phyloP scores from a whole-genome alignment of 2,888 invertebrate genomes.

The Cantharis flavilabris region DNA sequence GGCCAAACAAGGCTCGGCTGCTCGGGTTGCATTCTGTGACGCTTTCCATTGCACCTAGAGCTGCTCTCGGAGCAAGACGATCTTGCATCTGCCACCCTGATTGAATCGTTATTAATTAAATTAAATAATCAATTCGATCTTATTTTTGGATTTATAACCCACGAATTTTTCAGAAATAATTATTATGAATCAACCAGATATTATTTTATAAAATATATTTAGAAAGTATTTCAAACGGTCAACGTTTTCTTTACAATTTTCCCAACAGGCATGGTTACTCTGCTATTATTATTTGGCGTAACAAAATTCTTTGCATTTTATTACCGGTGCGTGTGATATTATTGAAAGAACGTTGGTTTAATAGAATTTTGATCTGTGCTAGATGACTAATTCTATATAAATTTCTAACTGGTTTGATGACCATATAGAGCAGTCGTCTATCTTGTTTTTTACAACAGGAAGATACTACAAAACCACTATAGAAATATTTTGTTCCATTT shows the following conservation, averaged over 20 bases:
- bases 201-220: neutral
- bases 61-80: slow-evolving; percentile 1
- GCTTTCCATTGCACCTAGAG: slow-evolving; percentile 36
- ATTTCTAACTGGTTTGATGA: neutral
- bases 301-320: neutral
- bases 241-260: neutral
- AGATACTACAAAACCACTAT: neutral
- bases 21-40: slow-evolving; percentile 43
- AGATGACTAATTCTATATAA: neutral
- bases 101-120: neutral
- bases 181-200: neutral
- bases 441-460: neutral
- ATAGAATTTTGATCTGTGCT: neutral
- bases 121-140: neutral
- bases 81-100: neutral
- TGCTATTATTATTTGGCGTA: neutral
- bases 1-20: slow-evolving; percentile 48
- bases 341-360: neutral
- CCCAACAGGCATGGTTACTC: neutral
- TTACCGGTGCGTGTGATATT: neutral
- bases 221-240: neutral
- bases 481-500: neutral
- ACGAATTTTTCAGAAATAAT: neutral
- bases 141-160: neutral
- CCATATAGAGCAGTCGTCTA: neutral